Conservation (phyloP, 1,140 invertebrate species). For the Zaprionus taronus region DNA sequence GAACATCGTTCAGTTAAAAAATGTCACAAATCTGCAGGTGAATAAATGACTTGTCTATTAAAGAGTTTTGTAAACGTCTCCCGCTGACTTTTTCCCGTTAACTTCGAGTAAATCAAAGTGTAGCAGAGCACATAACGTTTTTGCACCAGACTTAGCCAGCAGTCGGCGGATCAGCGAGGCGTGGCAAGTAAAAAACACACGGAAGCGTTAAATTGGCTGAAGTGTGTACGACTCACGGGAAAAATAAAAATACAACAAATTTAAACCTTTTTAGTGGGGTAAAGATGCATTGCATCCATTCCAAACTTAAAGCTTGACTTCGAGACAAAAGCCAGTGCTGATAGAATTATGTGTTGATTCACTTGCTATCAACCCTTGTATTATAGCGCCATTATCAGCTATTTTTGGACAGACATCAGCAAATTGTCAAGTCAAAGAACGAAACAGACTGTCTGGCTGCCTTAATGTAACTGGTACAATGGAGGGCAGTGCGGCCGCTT, state of each 20-base stretch:
- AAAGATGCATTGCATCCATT: not conserved
- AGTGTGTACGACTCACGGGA: constrained; percentile 51
- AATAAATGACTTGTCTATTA: not conserved
- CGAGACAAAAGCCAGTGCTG: not conserved
- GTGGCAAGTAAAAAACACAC: constrained; percentile 69
- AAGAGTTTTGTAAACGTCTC: not conserved
- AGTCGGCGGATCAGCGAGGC: constrained; percentile 44
- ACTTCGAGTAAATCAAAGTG: constrained; percentile 48
- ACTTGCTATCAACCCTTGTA: not conserved
- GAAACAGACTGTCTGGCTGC: not conserved
- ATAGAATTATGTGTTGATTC: constrained; percentile 4
- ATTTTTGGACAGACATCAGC: constrained; percentile 1
- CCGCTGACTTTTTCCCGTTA: constrained; percentile 14
- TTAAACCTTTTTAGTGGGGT: not conserved
- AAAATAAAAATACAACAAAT: not conserved
- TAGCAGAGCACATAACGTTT: constrained; percentile 18
- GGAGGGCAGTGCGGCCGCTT: too few relatives aligned
- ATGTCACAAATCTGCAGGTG: not conserved
- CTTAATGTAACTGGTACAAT: not conserved
- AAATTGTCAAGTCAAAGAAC: not conserved
- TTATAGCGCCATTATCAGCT: not conserved
- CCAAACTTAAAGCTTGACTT: not conserved
- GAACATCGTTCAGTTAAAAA: not conserved
- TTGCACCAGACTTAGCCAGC: not conserved
- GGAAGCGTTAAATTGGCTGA: constrained; percentile 76